Evolutionary conservation across 2,888 invertebrate genomes (phyloP).

Genomic region (Erebia palarica): DNA sequence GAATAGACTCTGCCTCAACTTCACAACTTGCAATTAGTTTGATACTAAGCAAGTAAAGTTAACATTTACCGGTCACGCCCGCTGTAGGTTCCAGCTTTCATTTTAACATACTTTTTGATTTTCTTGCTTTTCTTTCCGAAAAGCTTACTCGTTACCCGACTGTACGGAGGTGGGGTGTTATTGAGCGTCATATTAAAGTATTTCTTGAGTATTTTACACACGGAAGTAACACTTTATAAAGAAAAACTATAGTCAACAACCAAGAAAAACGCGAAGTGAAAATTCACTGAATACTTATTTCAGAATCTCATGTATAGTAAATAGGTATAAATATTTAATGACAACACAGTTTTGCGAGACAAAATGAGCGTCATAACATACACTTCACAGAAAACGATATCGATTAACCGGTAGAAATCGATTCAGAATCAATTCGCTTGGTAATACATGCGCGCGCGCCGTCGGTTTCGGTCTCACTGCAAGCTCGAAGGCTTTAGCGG

Average conservation of each 20-base stretch:
- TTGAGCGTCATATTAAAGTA: conserved; percentile 63
- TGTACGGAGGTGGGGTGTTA: conserved; percentile 61
- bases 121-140: conserved; percentile 76
- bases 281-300: not conserved
- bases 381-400: conserved; percentile 19
- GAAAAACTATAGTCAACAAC: not conserved
- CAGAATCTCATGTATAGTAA: conserved; percentile 4
- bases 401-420: conserved; percentile 25
- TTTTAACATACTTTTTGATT: conserved; percentile 63
- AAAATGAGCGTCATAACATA: conserved; percentile 32
- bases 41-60: not conserved
- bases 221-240: conserved; percentile 13
- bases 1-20: too few relatives aligned
- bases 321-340: conserved; percentile 29
- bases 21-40: too few relatives aligned
- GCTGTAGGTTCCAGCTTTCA: conserved; percentile 66
- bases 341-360: conserved; percentile 41
- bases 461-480: conserved; percentile 57
- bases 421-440: conserved; percentile 34
- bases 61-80: conserved; percentile 69
- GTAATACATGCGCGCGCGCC: conserved; percentile 56
- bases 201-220: conserved; percentile 24
- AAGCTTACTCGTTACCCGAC: conserved; percentile 64
- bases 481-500: conserved; percentile 57
- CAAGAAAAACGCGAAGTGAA: not conserved